Conservation (phyloP, 2,888 invertebrate genomes). For the Papilio gigon region DNA sequence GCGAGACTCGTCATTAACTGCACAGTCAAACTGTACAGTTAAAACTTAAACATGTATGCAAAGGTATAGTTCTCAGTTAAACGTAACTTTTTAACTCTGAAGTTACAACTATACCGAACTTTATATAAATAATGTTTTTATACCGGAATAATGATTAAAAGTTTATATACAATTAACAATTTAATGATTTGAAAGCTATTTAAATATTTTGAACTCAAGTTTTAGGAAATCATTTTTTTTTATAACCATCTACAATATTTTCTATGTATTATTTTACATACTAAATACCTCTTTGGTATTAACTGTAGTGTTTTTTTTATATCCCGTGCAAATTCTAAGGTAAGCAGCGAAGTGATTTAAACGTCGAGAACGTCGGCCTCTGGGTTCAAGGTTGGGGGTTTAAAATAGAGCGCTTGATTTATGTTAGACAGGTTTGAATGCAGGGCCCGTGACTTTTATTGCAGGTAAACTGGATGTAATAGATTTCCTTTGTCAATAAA, state of each 20-base stretch:
- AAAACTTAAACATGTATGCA: no score
- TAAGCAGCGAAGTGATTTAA: background rate
- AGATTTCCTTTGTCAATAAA: background rate
- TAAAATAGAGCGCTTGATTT: constrained; percentile 36
- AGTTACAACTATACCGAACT: no score
- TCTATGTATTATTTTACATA: constrained; percentile 10
- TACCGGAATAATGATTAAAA: no score
- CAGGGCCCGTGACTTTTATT: constrained; percentile 11
- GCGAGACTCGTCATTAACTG: background rate
- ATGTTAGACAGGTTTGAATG: constrained; percentile 24
- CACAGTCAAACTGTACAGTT: no score
- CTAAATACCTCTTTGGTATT: background rate
- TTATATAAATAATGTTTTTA: no score
- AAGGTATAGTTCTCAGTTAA: no score
- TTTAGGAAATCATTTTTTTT: background rate
- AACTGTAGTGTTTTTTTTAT: background rate
- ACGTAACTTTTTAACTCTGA: no score
- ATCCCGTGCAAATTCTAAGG: constrained; percentile 7
- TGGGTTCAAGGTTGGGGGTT: constrained; percentile 33
- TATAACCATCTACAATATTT: background rate
- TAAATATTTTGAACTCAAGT: background rate
- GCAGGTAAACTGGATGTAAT: background rate
- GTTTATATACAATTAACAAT: no score
- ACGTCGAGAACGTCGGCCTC: background rate
- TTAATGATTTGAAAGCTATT: background rate